Evolutionary conservation across 2,888 invertebrate species (phyloP).

Genomic region (Cataglyphis rosenhaueri): DNA sequence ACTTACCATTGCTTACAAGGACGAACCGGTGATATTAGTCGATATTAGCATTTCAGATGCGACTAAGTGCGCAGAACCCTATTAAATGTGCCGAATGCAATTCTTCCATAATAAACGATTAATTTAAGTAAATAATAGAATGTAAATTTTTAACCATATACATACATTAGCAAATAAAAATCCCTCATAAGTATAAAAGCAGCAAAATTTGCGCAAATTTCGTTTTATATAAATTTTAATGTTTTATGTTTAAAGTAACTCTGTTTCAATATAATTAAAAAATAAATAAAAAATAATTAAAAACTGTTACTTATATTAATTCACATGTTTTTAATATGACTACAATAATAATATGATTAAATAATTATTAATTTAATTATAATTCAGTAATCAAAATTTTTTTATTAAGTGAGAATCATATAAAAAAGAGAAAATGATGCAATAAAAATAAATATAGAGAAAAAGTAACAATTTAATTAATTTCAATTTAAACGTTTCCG

Average conservation of each 20-base stretch:
- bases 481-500: background rate
- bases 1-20: slow-evolving; percentile 39
- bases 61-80: slow-evolving; percentile 19
- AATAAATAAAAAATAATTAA: background rate
- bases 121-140: background rate
- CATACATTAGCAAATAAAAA: slow-evolving; percentile 33
- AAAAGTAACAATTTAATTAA: slow-evolving; percentile 13
- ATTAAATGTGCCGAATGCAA: slow-evolving; percentile 15
- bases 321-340: background rate
- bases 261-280: background rate
- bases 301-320: background rate
- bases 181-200: background rate
- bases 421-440: background rate
- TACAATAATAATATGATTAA: background rate
- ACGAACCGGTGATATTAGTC: slow-evolving; percentile 29
- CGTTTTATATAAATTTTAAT: background rate
- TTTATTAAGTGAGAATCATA: background rate
- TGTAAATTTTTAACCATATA: slow-evolving; percentile 22
- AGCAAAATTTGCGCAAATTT: background rate
- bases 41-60: slow-evolving; percentile 66
- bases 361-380: background rate
- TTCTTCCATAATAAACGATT: slow-evolving; percentile 32
- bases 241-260: background rate
- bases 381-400: slow-evolving; percentile 3
- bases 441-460: slow-evolving; percentile 2